Conservation (phyloP, 2,797 vertebrate genomes). For the Smutsia gigantea region DNA sequence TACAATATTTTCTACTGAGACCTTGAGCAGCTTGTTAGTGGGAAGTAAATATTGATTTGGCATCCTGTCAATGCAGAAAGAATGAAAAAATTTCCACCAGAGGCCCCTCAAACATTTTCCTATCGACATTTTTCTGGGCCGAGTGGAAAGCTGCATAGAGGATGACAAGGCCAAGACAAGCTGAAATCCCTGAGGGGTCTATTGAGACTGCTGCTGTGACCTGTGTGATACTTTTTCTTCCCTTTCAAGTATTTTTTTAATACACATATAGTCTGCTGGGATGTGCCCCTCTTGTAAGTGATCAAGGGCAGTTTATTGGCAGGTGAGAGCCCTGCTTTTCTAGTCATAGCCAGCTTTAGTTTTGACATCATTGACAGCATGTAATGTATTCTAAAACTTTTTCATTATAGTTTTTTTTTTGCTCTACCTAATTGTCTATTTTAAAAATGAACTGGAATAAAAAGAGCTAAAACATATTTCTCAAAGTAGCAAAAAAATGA, state of each 20-base stretch:
- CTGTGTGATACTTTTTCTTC: conserved; percentile 95
- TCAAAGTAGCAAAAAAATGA: not conserved
- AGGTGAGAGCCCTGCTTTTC: conserved; percentile 90
- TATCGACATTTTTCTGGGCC: conserved; percentile 95
- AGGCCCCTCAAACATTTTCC: conserved; percentile 99
- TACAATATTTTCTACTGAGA: conserved; percentile 98
- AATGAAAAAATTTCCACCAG: conserved; percentile 99
- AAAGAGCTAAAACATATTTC: conserved; percentile 54
- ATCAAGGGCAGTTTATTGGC: conserved; percentile 95
- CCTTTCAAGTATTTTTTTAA: conserved; percentile 96
- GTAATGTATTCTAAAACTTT: conserved; percentile 86
- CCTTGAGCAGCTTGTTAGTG: conserved; percentile 99
- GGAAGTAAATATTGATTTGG: conserved; percentile 99
- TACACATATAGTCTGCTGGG: conserved; percentile 88
- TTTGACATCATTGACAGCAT: conserved; percentile 88
- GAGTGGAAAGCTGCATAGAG: conserved; percentile 93
- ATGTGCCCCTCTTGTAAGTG: conserved; percentile 91
- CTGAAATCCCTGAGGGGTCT: conserved; percentile 93
- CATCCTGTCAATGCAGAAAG: conserved; percentile 99
- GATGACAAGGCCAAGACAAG: conserved; percentile 98
- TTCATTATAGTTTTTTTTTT: conserved; percentile 83
- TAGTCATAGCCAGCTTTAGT: conserved; percentile 87
- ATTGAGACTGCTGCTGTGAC: conserved; percentile 94
- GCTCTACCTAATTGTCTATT: conserved; percentile 80
- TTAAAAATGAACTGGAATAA: conserved; percentile 66